Conservation (phyloP, 37 sponge, comb jelly and placozoan genomes). For the Ephydatia muelleri region DNA sequence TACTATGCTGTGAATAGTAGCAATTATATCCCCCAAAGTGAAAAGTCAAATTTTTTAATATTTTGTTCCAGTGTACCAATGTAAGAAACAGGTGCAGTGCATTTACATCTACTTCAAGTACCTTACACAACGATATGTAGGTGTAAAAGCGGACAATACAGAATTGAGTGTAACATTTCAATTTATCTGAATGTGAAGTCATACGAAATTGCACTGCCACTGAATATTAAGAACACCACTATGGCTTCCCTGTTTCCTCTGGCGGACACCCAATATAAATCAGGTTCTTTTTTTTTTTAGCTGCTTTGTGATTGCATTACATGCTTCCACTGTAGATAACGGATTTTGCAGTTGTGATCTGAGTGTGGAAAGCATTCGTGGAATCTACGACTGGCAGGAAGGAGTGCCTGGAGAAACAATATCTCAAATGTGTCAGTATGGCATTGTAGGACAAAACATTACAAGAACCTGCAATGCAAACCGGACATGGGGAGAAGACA, state of each 20-base stretch:
- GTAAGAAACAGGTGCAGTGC: too few species aligned
- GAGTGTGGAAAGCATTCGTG: neutral
- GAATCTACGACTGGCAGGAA: conserved; percentile 38
- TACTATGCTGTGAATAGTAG: too few species aligned
- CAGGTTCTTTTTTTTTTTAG: neutral
- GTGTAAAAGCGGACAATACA: neutral
- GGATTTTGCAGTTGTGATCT: conserved; percentile 39
- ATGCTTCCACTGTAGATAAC: neutral
- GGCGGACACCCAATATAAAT: neutral
- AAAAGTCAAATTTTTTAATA: too few species aligned
- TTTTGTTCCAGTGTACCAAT: too few species aligned
- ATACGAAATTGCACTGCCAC: neutral
- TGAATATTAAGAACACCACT: neutral
- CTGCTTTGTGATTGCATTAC: too few species aligned
- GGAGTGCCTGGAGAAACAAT: neutral
- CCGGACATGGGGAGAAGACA: neutral
- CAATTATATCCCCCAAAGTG: too few species aligned
- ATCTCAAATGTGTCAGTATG: neutral
- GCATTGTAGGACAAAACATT: neutral
- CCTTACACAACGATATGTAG: neutral
- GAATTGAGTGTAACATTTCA: neutral
- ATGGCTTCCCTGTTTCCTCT: neutral
- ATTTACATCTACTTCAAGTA: neutral
- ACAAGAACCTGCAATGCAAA: neutral
- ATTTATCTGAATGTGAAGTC: neutral